These are phyloP conservation scores for Pinna nobilis DNA, from an alignment of 1,140 invertebrate species.

Conservation along the genomic window DNA sequence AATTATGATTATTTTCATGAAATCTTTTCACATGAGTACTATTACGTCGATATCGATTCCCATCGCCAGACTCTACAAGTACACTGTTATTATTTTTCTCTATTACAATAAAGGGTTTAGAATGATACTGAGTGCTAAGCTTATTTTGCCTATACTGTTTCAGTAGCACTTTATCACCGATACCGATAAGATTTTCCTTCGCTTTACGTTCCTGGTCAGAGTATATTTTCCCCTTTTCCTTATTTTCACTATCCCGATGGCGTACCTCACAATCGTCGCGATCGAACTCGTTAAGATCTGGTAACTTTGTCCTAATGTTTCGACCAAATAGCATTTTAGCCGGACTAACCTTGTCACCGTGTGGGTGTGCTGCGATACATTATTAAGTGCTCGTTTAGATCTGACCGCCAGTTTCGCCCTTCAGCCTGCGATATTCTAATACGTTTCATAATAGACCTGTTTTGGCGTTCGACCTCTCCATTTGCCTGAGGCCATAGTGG, in stretches of 20 bases:
- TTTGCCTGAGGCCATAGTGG: slow-evolving; percentile 45
- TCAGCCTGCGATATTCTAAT: slow-evolving; percentile 44
- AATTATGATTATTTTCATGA: not conserved
- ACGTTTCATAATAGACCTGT: slow-evolving; percentile 45
- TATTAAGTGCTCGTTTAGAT: slow-evolving; percentile 39
- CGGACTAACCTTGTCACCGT: slow-evolving; percentile 40
- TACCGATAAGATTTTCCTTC: not conserved
- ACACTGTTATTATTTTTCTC: slow-evolving; percentile 32
- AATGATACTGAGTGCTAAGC: slow-evolving; percentile 23
- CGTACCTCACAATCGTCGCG: slow-evolving; percentile 2
- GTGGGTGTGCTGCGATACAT: slow-evolving; percentile 46
- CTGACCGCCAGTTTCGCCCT: slow-evolving; percentile 40
- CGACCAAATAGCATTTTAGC: slow-evolving; percentile 39
- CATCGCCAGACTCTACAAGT: slow-evolving; percentile 27
- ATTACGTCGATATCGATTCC: slow-evolving; percentile 30
- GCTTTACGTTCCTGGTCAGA: slow-evolving; percentile 33
- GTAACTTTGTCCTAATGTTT: slow-evolving; percentile 43
- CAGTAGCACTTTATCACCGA: slow-evolving; percentile 33
- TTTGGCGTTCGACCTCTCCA: slow-evolving; percentile 50
- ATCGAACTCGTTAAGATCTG: slow-evolving; percentile 1
- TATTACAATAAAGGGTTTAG: slow-evolving; percentile 27
- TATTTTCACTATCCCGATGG: slow-evolving; percentile 4
- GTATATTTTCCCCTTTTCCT: slow-evolving; percentile 31
- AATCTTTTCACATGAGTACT: slow-evolving; percentile 35
- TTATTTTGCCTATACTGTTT: slow-evolving; percentile 38